Base-by-base conservation (phyloP, 2,888 invertebrate species). In the Xiphydria camelus region DNA sequence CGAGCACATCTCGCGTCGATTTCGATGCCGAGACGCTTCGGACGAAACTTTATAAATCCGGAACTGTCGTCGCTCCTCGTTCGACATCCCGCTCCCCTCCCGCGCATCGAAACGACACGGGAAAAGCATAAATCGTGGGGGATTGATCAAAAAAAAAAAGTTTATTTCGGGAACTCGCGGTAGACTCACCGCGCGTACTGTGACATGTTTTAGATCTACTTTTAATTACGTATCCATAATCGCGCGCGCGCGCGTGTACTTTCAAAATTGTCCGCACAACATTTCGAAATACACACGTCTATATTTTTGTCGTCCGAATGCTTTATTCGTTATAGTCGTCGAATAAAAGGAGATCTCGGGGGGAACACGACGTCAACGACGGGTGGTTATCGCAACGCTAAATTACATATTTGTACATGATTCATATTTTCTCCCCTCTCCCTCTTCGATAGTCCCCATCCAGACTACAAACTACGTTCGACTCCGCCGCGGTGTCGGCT, bases 321-420 rank as follows among this genome's bases (percentile, higher is more conserved):
- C n/a, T n/a, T n/a, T n/a, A n/a, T n/a, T n/a, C n/a, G n/a, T n/a
- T n/a, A n/a, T n/a, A n/a, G n/a, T n/a, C n/a, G n/a, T n/a, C n/a
- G n/a, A n/a, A n/a, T n/a, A n/a, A n/a, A n/a, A n/a, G n/a, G n/a
- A n/a, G n/a, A n/a, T n/a, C n/a, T n/a, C n/a, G n/a, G n/a, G n/a
- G n/a, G n/a, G n/a, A n/a, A n/a, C n/a, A n/a, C n/a, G n/a, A n/a
- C n/a, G n/a, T n/a, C n/a, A n/a, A n/a, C 29, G 12, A 29, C 29
- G 29, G 5, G n/a, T n/a, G n/a, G n/a, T 15, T 39, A 40, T 43
- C 53, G 64, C 53, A 54, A 64, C 62, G 55, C 63, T 64, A 64
- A 64, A 64, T 64, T 64, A 64, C 64, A 64, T 57, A 59, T 64
- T 64, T 64, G 63, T 64, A 64, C 64, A 64, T 63, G 55, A 52